phyloP scores from a whole-genome alignment of 2,113 vertebrate species.

The Laticauda laticaudata region DNA sequence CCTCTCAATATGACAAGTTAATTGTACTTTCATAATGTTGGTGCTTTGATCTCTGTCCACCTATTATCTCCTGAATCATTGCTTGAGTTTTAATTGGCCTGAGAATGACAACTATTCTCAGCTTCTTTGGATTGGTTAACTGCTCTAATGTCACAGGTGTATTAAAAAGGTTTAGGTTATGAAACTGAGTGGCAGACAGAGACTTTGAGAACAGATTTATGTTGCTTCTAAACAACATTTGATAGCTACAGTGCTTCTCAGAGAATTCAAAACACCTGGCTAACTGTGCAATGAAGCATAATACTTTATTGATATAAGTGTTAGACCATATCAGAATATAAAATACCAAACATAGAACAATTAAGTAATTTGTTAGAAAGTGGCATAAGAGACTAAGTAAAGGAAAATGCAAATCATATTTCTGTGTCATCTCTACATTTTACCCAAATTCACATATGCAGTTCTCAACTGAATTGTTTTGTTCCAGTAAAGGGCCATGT shows the following conservation, averaged over 20 bases:
- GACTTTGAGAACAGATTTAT: not conserved
- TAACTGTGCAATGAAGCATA: not conserved
- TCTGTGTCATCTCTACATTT: not conserved
- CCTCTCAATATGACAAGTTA: not conserved
- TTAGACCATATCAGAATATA: not conserved
- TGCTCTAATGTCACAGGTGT: not conserved
- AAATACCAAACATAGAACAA: not conserved
- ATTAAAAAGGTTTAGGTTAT: not conserved
- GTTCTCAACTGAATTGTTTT: not conserved
- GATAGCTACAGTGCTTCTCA: not conserved
- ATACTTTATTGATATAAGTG: not conserved
- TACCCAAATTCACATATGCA: not conserved
- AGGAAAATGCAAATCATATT: not conserved
- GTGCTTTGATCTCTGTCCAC: not conserved
- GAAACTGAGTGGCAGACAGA: not conserved
- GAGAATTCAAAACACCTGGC: not conserved
- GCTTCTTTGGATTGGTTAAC: not conserved
- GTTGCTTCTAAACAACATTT: not conserved
- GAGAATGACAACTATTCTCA: not conserved
- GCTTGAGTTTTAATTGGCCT: not conserved
- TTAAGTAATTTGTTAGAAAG: not conserved
- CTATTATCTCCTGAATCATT: not conserved
- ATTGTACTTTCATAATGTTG: not conserved
- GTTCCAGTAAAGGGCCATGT: not conserved
- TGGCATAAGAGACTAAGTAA: not conserved